Conservation (phyloP, 2,113 vertebrate genomes). For the Trinectes maculatus region DNA sequence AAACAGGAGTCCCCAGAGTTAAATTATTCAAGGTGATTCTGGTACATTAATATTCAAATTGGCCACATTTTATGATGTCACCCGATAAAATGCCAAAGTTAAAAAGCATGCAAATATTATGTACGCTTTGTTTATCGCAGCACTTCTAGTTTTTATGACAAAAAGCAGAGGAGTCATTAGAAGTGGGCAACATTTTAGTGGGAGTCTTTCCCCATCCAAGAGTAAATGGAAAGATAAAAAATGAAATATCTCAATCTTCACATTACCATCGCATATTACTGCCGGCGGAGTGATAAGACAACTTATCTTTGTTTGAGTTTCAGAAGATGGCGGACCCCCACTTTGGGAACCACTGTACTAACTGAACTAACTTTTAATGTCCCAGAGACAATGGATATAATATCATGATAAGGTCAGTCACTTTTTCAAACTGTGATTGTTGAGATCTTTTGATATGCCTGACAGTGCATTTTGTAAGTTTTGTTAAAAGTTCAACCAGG, state of each 20-base stretch:
- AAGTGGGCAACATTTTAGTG: not conserved
- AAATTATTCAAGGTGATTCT: conserved; percentile 12
- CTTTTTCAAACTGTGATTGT: too few species aligned
- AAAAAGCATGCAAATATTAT: not conserved
- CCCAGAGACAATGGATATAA: too few species aligned
- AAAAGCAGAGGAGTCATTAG: not conserved
- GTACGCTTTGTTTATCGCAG: not conserved
- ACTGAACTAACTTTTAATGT: too few species aligned
- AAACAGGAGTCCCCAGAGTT: conserved; percentile 1
- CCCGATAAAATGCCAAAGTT: not conserved
- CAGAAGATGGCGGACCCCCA: too few species aligned
- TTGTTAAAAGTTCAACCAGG: too few species aligned
- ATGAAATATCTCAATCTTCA: conserved; percentile 9
- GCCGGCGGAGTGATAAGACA: not conserved
- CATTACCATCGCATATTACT: conserved; percentile 15
- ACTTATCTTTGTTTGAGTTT: too few species aligned
- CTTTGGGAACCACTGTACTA: too few species aligned
- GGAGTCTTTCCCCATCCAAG: not conserved
- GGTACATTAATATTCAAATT: conserved; percentile 18
- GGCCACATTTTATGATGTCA: not conserved
- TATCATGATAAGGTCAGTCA: too few species aligned
- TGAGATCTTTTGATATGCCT: too few species aligned
- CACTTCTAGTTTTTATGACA: not conserved
- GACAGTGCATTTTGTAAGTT: too few species aligned
- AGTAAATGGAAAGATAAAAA: not conserved